These are phyloP conservation scores for Sweltsa coloradensis DNA, from an alignment of 1,140 invertebrate genomes.

Conservation along the genomic window DNA sequence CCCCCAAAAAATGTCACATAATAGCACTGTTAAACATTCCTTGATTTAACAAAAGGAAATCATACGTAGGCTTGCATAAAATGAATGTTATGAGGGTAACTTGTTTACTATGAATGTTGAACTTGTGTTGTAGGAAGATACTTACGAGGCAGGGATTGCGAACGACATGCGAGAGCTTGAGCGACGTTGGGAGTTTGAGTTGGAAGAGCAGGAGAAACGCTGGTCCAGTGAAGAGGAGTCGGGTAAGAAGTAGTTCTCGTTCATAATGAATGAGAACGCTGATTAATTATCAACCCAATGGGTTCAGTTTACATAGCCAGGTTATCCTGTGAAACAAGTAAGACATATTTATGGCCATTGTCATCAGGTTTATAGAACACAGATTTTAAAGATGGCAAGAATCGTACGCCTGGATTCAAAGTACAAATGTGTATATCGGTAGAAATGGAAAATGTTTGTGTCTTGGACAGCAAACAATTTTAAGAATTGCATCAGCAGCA, in stretches of 20 bases:
- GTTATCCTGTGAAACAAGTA: constrained; percentile 10
- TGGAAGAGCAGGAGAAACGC: constrained; percentile 50
- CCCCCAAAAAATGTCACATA: too few relatives aligned
- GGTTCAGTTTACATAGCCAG: constrained; percentile 10
- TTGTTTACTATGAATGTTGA: background rate
- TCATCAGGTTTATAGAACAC: background rate
- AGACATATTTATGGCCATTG: background rate
- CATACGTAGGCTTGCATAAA: background rate
- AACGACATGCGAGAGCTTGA: constrained; percentile 55
- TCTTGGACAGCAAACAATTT: background rate
- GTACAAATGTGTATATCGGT: background rate
- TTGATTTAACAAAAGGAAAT: background rate
- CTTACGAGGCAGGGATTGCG: constrained; percentile 50
- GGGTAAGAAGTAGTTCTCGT: constrained; percentile 15
- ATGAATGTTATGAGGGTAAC: background rate
- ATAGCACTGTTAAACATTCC: too few relatives aligned
- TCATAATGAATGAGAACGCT: background rate
- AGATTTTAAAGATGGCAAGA: background rate
- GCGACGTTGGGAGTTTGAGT: constrained; percentile 47
- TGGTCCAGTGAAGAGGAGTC: constrained; percentile 47
- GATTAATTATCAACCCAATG: constrained; percentile 16
- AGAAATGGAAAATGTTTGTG: background rate
- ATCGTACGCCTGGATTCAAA: background rate
- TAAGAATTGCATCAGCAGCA: background rate
- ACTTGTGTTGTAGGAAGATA: constrained; percentile 38